Base-by-base conservation (phyloP, 2,113 vertebrate genomes). In the Pelecanoides urinatrix region DNA sequence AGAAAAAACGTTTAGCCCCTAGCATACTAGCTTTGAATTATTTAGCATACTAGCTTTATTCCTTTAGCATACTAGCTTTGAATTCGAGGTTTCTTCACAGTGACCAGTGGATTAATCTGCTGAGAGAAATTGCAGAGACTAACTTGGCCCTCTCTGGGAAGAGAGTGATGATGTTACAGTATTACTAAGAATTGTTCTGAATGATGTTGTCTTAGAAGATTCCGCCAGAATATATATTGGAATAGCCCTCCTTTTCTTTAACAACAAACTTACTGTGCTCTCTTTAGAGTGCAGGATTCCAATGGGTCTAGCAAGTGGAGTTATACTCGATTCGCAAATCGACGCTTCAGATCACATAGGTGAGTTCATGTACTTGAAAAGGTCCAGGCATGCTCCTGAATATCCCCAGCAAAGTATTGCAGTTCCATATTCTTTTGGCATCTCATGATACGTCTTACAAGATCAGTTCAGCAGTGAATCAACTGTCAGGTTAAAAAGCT, bases 261-360 rank as follows among this genome's bases (percentile, higher is more conserved):
- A 79, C 23, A 63, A 49, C 26, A 63, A 82, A 56, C 17, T 73
- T 55, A 17, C 23, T 90, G 29, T 93, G 13, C 86, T 88, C 65
- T 80, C 91, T 89, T 30, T 71, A 99, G 99, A 97, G 7, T 99
- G 99, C 95, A 97, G 92, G 74, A 98, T 98, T 96, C 98, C 99
- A 5, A 97, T 99, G 98, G 99, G 99, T 75, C 95, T 99, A 18
- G 96, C 88, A 70, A 99, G 98, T 66, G 98, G 99, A 86, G 92
- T 98, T 66, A 96, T 99, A 88, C 96, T 98, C 5, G 98, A 99
- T 78, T 83, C 96, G 0, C 99, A 99, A 75, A 98, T 99, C 18
- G 98, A 94, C 36, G 99, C 99, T 42, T 98, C 97, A 23, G 86
- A 97, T 81, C 93, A 98, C 27, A 89, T 98, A 97, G 97, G 99